Evolutionary conservation across 2,797 vertebrate species (phyloP).

Genomic region (Leontocebus nigricollis): DNA sequence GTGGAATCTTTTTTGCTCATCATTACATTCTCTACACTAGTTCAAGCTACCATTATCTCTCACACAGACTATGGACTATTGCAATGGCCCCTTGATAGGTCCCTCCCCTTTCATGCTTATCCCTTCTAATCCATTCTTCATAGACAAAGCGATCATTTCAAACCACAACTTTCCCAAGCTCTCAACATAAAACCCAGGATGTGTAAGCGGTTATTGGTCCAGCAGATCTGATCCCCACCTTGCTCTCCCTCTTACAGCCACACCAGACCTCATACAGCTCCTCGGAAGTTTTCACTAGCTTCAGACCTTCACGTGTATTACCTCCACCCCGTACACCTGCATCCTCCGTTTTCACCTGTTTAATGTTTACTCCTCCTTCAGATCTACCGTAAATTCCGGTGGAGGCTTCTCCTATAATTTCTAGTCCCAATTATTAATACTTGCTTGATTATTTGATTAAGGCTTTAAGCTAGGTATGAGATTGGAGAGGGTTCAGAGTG

Average conservation of each 20-base stretch:
- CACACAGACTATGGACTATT: not conserved
- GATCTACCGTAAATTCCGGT: not conserved
- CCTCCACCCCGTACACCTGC: not conserved
- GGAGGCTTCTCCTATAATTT: not conserved
- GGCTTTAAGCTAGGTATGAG: not conserved
- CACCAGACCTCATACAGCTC: not conserved
- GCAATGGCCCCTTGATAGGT: not conserved
- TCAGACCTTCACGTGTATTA: not conserved
- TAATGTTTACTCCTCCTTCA: not conserved
- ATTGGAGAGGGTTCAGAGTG: not conserved
- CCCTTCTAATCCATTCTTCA: not conserved
- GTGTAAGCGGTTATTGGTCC: not conserved
- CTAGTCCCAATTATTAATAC: not conserved
- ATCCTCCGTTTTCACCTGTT: not conserved
- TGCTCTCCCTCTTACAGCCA: not conserved
- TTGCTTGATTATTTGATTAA: not conserved
- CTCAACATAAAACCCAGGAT: not conserved
- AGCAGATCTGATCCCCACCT: not conserved
- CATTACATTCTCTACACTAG: not conserved
- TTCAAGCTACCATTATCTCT: not conserved
- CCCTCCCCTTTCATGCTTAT: not conserved
- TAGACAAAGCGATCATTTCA: not conserved
- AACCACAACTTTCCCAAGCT: not conserved
- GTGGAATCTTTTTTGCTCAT: not conserved
- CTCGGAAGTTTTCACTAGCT: not conserved